Base-by-base conservation (phyloP, 2,113 vertebrate species). In the Hippocampus guttulatus region DNA sequence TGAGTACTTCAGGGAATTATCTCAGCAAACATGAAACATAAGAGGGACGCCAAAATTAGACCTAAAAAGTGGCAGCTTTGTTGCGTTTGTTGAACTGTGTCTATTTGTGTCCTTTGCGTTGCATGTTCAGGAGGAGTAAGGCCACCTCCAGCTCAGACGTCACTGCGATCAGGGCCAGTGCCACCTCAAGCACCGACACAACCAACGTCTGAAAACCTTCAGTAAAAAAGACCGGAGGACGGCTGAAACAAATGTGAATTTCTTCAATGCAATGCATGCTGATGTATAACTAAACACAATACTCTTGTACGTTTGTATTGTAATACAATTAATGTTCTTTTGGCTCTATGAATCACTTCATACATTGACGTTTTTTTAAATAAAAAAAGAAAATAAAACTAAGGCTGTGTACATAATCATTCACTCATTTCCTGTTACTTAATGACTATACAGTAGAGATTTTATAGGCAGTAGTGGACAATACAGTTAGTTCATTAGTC, bases 1-100 rank as follows among this genome's bases (percentile, higher is more conserved):
- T 90, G 23, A 91, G 90, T 86, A 27, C 33, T 18, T 8, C 20
- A 40, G 3, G 10, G 10, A 33, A 64, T 23, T 41, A 47, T 18
- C 41, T 8, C n/a, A 23, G 62, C 62, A 64, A 64, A 64, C 21
- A 43, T 67, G 12, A 73, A 71, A 73, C 6, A 2, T 21, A 15
- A 41, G 52, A 23, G 15, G 9, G 14, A 33, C n/a, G 25, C n/a
- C 40, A n/a, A 43, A 43, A 23, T 25, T 45, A 45, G n/a, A 43
- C 10, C 1, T 64, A 12, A 64, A 41, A n/a, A 43, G n/a, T 23
- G 20, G 23, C 11, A 15, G 3, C 9, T 41, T 63, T 40, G 1
- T 20, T 20, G 16, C 16, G 45, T 45, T 23, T 25, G 41, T 3
- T 70, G 10, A 3, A 30, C 61, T 12, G 41, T 58, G 10, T 18